Evolutionary conservation across 2,113 vertebrate genomes (phyloP), one percentile per base, ranked within the genome.

Genomic region (Poeciliopsis turrubarensis): DNA sequence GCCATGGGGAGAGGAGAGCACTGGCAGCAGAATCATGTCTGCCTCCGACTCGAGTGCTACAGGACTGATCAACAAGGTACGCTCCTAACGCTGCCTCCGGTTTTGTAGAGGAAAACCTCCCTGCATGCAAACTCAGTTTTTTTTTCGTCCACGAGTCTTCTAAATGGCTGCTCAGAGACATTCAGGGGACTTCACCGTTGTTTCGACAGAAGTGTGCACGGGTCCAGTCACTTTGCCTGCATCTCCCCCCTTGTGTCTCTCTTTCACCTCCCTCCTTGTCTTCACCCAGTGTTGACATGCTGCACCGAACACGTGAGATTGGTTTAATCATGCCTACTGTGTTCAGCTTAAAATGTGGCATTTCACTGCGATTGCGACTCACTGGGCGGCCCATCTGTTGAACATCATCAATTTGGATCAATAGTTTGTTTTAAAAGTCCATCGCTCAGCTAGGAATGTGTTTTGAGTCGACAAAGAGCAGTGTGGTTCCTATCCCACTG

Each of bases 11-110:
- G 86, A 82, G 70, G 86, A 73, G 86, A 86, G 85, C 54, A 60
- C 82, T 82, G 91, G 90, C 89, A 87, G 86, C 81, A 83, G 63
- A 81, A 86, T 88, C 89, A 94, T 94, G 92, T 93, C 94, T 85
- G 92, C 91, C 84, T 94, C 94, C 71, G 93, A 94, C 86, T 94
- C 92, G 39, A 95, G 93, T 74, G 94, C 92, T 73, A 92, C 92
- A 82, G 92, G 92, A 90, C 92, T 95, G 80, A 94, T 94, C 86
- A 92, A 92, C 83, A 94, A 94, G 94, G 93, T 94, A 94, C n/a
- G 92, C 85, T 83, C 89, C 60, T 77, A 86, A 81, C 79, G 75
- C 83, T 70, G 54, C 68, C 67, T 37, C 60, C 7, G 30, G 61
- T 76, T 75, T 79, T 19, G 17, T 67, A 47, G 25, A 57, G 25